These are phyloP conservation scores for Halcyon senegalensis DNA, from an alignment of 2,113 vertebrate species.

Conservation along the genomic window DNA sequence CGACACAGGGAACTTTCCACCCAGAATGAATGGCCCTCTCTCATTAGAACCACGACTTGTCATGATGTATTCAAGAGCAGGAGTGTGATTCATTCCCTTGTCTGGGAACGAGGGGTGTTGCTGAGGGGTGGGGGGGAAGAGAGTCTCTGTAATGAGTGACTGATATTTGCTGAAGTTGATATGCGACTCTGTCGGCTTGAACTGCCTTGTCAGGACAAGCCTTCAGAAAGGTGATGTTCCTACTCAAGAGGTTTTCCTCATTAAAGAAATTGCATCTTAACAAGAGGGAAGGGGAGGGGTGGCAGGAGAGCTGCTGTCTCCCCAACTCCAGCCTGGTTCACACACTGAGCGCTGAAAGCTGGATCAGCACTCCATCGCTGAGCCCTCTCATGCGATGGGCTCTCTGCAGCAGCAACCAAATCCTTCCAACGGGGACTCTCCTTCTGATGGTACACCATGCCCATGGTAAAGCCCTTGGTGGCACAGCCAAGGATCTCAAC, in stretches of 20 bases:
- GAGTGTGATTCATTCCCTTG: constrained; percentile 78
- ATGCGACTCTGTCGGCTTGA: constrained; percentile 76
- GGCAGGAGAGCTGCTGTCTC: constrained; percentile 55
- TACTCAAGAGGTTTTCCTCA: constrained; percentile 72
- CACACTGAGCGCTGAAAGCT: not conserved
- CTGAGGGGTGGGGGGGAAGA: constrained; percentile 47
- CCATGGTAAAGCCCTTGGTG: not conserved
- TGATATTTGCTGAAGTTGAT: constrained; percentile 81
- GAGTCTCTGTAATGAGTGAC: constrained; percentile 80
- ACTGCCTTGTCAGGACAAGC: constrained; percentile 82
- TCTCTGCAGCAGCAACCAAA: not conserved
- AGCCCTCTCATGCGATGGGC: not conserved
- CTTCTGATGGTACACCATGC: not conserved
- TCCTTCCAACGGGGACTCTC: not conserved
- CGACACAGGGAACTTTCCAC: constrained; percentile 80
- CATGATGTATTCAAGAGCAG: constrained; percentile 81
- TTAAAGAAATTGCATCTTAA: constrained; percentile 77
- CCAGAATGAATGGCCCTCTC: constrained; percentile 83
- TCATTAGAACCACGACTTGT: constrained; percentile 82
- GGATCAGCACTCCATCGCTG: not conserved
- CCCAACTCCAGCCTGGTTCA: not conserved
- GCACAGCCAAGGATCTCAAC: rapidly evolving
- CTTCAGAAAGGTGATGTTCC: constrained; percentile 75
- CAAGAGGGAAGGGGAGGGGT: constrained; percentile 58
- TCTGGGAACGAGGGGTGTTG: constrained; percentile 71